Evolutionary conservation across 2,113 vertebrate species (phyloP).

Genomic region (Pampusana beccarii): DNA sequence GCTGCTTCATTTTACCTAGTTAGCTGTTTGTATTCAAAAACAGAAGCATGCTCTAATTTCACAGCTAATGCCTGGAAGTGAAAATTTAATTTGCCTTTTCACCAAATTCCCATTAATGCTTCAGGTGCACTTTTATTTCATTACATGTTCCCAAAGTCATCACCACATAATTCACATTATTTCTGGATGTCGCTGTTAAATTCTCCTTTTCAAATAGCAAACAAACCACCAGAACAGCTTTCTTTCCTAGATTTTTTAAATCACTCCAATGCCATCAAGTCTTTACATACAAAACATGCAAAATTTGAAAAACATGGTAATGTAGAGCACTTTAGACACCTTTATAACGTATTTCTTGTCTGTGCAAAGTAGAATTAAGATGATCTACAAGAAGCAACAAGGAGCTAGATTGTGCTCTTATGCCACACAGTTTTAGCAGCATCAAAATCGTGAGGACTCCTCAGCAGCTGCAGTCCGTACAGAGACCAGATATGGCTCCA

Average conservation of each 20-base stretch:
- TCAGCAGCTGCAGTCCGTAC: not conserved
- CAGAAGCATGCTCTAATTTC: not conserved
- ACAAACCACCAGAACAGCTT: not conserved
- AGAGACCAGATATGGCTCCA: not conserved
- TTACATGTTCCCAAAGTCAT: not conserved
- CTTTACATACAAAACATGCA: not conserved
- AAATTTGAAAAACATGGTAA: not conserved
- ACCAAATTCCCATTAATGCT: not conserved
- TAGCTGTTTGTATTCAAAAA: not conserved
- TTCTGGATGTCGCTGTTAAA: not conserved
- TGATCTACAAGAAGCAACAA: not conserved
- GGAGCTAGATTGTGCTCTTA: not conserved
- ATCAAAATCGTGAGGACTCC: not conserved
- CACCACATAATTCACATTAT: not conserved
- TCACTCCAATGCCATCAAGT: not conserved
- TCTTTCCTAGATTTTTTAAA: not conserved
- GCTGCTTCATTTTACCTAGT: not conserved
- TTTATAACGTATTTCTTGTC: not conserved
- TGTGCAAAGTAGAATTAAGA: not conserved
- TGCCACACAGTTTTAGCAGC: not conserved
- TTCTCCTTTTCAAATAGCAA: not conserved
- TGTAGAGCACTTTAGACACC: not conserved
- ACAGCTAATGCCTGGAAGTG: not conserved
- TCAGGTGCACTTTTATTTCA: not conserved
- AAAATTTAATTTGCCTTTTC: slow-evolving; percentile 24